Conservation (phyloP, 2,797 vertebrate genomes). For the Falco berigora region DNA sequence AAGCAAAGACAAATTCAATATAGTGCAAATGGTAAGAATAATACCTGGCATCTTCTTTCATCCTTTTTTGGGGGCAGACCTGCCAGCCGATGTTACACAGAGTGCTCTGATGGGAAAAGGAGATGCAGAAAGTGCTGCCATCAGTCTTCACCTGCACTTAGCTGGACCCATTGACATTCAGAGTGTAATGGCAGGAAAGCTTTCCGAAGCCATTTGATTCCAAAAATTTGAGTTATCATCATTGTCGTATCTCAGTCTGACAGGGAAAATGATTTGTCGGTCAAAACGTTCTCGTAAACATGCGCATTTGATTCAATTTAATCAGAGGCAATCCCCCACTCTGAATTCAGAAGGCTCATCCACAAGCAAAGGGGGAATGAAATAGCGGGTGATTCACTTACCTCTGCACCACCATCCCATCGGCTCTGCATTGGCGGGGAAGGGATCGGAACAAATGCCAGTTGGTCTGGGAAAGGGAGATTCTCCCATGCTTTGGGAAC, state of each 20-base stretch:
- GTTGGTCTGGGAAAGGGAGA: neutral
- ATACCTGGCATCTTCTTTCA: neutral
- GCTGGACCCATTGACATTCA: neutral
- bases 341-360: neutral
- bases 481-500: neutral
- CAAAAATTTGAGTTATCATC: conserved; percentile 29
- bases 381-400: neutral
- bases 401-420: neutral
- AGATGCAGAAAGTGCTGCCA: neutral
- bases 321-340: neutral
- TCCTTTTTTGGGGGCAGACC: neutral
- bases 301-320: neutral
- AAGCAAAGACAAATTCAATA: neutral
- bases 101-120: neutral
- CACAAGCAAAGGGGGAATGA: neutral
- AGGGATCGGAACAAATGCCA: neutral
- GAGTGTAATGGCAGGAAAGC: neutral
- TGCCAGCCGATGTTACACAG: neutral
- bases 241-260: neutral
- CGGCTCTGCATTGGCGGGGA: neutral
- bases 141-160: neutral
- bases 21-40: neutral
- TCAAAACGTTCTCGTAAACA: conserved; percentile 24
- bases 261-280: neutral
- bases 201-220: conserved; percentile 26